These are phyloP conservation scores for Apantesis nais DNA, from an alignment of 2,888 invertebrate species.

Conservation along the genomic window DNA sequence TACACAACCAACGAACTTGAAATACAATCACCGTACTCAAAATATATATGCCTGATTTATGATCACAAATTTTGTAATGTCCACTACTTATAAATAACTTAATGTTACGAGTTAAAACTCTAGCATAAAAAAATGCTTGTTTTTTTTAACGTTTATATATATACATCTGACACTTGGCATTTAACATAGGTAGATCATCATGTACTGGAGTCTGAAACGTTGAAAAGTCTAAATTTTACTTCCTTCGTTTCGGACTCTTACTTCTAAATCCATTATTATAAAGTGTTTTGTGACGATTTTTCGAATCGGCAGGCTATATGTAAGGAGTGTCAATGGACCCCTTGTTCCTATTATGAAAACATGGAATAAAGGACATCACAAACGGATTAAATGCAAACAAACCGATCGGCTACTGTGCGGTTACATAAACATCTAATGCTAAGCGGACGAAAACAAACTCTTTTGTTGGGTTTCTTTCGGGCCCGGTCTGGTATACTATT, in stretches of 20 bases:
- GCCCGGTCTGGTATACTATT: conserved; percentile 58
- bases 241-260: background rate
- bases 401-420: conserved; percentile 70
- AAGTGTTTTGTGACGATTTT: conserved; percentile 23
- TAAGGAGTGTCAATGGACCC: conserved; percentile 50
- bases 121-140: too few species aligned
- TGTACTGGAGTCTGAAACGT: background rate
- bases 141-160: too few species aligned
- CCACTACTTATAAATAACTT: too few species aligned
- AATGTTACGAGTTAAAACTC: too few species aligned
- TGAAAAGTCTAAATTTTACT: background rate
- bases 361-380: conserved; percentile 72
- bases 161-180: background rate
- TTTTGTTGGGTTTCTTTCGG: conserved; percentile 69
- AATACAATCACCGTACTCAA: background rate
- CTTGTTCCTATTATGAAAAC: conserved; percentile 64
- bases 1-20: too few species aligned
- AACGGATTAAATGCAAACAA: conserved; percentile 82
- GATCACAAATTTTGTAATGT: too few species aligned
- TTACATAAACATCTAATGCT: conserved; percentile 77
- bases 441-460: conserved; percentile 77
- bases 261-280: conserved; percentile 25
- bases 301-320: conserved; percentile 20
- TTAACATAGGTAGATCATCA: background rate
- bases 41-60: too few species aligned